These are phyloP conservation scores for Spilarctia lutea DNA, from an alignment of 2,888 invertebrate genomes.

Conservation along the genomic window DNA sequence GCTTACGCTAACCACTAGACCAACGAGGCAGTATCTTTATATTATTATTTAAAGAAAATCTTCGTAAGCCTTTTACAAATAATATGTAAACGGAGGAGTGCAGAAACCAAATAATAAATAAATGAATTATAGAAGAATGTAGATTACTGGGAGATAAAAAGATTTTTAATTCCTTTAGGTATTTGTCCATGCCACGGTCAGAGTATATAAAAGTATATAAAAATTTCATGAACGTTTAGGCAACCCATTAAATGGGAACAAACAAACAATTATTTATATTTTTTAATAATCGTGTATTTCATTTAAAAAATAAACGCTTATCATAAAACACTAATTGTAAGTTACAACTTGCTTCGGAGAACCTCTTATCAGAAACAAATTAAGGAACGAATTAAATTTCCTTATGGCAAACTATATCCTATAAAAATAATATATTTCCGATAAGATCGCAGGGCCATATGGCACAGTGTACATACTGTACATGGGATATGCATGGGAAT, in stretches of 20 bases:
- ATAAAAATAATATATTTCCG: constrained; percentile 62
- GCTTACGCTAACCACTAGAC: too few species aligned
- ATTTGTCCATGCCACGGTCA: not conserved
- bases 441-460: constrained; percentile 70
- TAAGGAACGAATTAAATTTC: constrained; percentile 30
- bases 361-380: constrained; percentile 17
- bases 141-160: too few species aligned
- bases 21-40: too few species aligned
- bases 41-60: too few species aligned
- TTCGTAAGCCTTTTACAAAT: too few species aligned
- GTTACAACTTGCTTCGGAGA: constrained; percentile 6
- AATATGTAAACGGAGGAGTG: too few species aligned
- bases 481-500: constrained; percentile 70
- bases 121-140: too few species aligned
- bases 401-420: constrained; percentile 40
- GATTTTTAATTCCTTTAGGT: too few species aligned
- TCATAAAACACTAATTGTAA: constrained; percentile 6
- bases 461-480: constrained; percentile 42
- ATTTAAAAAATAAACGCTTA: constrained; percentile 9
- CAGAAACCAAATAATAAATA: too few species aligned
- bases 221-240: not conserved
- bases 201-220: not conserved
- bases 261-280: not conserved
- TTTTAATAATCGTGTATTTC: not conserved
- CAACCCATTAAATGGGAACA: not conserved